These are phyloP conservation scores for Clupea harengus DNA, from an alignment of 2,113 vertebrate species.

Conservation along the genomic window DNA sequence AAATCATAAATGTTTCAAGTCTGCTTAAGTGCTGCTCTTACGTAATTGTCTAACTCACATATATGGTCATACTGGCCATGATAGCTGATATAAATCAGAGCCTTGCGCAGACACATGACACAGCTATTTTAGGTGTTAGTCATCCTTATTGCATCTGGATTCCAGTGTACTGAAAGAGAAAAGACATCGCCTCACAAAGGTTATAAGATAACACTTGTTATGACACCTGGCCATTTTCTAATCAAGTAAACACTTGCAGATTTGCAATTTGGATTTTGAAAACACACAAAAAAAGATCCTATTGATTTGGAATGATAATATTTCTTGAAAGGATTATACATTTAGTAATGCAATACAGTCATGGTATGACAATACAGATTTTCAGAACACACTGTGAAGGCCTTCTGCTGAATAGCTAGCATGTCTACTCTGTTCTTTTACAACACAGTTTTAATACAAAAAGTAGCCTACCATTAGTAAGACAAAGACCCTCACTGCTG, in stretches of 20 bases:
- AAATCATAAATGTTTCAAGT: too few relatives aligned
- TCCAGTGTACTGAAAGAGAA: background rate
- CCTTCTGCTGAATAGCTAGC: background rate
- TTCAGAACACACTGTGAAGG: too few relatives aligned
- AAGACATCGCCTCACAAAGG: background rate
- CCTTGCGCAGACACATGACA: background rate
- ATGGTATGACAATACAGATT: background rate
- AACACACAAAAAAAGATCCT: too few relatives aligned
- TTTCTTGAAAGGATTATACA: background rate
- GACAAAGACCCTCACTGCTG: slow-evolving; percentile 13
- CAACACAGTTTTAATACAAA: background rate
- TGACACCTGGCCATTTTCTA: background rate
- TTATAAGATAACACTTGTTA: background rate
- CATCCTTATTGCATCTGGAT: background rate
- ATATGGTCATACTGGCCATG: background rate
- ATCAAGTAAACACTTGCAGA: background rate
- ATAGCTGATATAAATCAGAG: background rate
- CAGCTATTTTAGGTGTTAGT: background rate
- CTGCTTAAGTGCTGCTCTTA: too few relatives aligned
- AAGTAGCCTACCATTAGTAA: background rate
- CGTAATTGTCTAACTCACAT: background rate
- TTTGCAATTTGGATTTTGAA: background rate
- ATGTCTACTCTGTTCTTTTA: background rate
- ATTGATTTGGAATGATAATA: background rate
- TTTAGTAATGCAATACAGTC: background rate